Base-by-base conservation (phyloP, 2,888 invertebrate genomes). In the Pristionchus japonicus region DNA sequence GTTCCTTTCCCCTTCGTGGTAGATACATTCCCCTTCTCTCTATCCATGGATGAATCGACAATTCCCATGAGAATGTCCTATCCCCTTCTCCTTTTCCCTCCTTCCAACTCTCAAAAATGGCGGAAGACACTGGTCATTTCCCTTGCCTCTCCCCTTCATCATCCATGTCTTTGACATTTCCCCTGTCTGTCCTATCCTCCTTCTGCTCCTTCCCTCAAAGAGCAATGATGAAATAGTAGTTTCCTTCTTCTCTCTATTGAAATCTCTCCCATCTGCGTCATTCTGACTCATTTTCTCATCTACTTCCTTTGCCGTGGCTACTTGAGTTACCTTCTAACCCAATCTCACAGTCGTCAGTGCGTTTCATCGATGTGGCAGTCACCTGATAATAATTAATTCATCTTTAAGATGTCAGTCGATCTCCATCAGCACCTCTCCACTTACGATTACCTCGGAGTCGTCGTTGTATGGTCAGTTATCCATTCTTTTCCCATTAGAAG, bases 351-450 rank as follows among this genome's bases (percentile, higher is more conserved):
- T n/a, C n/a, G n/a, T n/a, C n/a, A n/a, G n/a, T n/a, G n/a, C n/a
- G n/a, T n/a, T n/a, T n/a, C n/a, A n/a, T n/a, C n/a, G n/a, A n/a
- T n/a, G n/a, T n/a, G n/a, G n/a, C n/a, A n/a, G n/a, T n/a, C n/a
- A n/a, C n/a, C n/a, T n/a, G n/a, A n/a, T n/a, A n/a, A n/a, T n/a
- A n/a, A n/a, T n/a, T n/a, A n/a, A n/a, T n/a, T n/a, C n/a, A 4
- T 47, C 11, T 34, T 43, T 57, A 17, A 52, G 49, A 83, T 83
- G 82, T 83, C 82, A 31, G 52, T 83, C 20, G 52, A 83, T 83
- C 82, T 83, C 34, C 82, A 83, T 83, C 82, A 83, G 27, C 82
- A 83, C 52, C 82, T 83, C 52, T 49, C 49, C 37, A 34, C 27
- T n/a, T 34, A 31, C 20, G 82, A 83, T 23, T 83, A 83, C n/a